Evolutionary conservation across 2,888 invertebrate genomes (phyloP).

Genomic region (Nasonia oneida): DNA sequence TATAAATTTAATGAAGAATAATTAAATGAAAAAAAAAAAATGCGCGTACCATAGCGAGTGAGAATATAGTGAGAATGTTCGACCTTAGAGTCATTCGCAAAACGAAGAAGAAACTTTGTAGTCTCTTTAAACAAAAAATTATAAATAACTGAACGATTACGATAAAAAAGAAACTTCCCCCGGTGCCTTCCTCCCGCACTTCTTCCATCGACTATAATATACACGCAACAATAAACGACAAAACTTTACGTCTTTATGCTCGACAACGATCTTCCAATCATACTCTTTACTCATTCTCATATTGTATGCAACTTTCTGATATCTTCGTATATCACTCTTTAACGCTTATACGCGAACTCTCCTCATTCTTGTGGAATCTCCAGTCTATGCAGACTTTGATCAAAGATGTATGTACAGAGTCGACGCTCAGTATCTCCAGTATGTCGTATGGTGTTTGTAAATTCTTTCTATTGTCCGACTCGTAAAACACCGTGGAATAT

Average conservation of each 20-base stretch:
- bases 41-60: constrained; percentile 58
- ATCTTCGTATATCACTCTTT: not conserved
- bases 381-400: not conserved
- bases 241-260: constrained; percentile 28
- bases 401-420: not conserved
- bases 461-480: not conserved
- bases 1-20: constrained; percentile 58
- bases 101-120: constrained; percentile 34
- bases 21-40: constrained; percentile 51
- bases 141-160: constrained; percentile 39
- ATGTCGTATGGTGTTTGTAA: not conserved
- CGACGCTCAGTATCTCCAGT: not conserved
- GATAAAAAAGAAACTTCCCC: constrained; percentile 59
- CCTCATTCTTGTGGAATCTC: not conserved
- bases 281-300: not conserved
- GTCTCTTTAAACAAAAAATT: constrained; percentile 45
- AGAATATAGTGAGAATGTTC: constrained; percentile 40
- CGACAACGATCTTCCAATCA: constrained; percentile 44
- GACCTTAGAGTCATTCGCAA: constrained; percentile 41
- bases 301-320: not conserved
- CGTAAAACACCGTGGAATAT: not conserved
- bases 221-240: not conserved
- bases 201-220: constrained; percentile 34
- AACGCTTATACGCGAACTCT: not conserved
- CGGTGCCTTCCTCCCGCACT: constrained; percentile 61